Evolutionary conservation across 2,113 vertebrate species (phyloP), one percentile per base, ranked within the genome.

Genomic region (Syngnathoides biaculeatus): DNA sequence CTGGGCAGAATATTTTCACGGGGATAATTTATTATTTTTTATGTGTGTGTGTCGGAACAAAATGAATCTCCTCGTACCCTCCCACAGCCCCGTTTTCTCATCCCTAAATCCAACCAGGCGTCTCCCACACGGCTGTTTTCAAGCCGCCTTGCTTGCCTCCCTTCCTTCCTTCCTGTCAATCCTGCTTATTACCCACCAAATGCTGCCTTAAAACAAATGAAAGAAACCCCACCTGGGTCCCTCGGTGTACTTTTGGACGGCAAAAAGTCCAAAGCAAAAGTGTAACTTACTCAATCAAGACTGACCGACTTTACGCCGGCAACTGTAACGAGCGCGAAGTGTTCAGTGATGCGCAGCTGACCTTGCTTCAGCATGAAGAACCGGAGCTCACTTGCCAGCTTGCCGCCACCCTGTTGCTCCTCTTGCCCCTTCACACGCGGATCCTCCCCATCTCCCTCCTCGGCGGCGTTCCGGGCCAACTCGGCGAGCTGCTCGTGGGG

Each of bases 61-160:
- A 90, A 78, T 85, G 86, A 81, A 88, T 82, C 81, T 87, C 87
- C 84, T 81, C 76, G 72, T 74, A 74, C 67, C 67, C 26, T 61
- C 2, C 9, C n/a, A 85, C 78, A 77, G 72, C 76, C 69, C 67
- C 19, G 62, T 72, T 68, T 76, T 52, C 72, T 71, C 63, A 67
- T 39, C 60, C 35, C 69, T 70, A 79, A 87, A 87, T 82, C 80
- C 84, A 78, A 68, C 85, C 72, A 64, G 69, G 70, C 72, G 45
- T 84, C 81, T 85, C 85, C 86, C 77, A 80, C 78, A 82, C 39
- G 81, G 78, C 84, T 80, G 87, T 89, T 85, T 84, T 86, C 73
- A 85, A 90, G 88, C 83, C 87, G 89, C 82, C 52, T 24, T 10
- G 11, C 53, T 17, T 5, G 5, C 13, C 8, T 27, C 69, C 84